phyloP scores from a whole-genome alignment of 1,140 invertebrate species.

The Ladona fulva region DNA sequence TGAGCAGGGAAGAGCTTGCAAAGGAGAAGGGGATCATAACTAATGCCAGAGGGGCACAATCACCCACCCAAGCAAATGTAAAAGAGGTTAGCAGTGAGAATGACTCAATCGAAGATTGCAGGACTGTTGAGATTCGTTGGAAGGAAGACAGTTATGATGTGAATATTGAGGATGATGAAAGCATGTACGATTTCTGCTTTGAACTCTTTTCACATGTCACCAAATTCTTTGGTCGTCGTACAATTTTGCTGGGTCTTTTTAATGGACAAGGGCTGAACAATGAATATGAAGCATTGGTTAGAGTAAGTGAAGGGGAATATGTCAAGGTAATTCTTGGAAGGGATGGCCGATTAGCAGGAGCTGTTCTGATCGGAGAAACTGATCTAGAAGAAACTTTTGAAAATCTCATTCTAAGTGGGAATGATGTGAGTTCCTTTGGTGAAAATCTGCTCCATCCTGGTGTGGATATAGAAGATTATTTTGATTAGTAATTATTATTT shows the following conservation, averaged over 20 bases:
- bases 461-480: conserved; percentile 98
- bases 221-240: conserved; percentile 84
- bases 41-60: background rate
- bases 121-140: background rate
- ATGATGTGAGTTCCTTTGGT: conserved; percentile 79
- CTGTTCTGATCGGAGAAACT: conserved; percentile 92
- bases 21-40: background rate
- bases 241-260: conserved; percentile 77
- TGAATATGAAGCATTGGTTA: conserved; percentile 78
- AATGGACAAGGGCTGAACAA: conserved; percentile 83
- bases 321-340: conserved; percentile 77
- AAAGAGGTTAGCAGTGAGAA: background rate
- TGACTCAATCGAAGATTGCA: background rate
- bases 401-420: conserved; percentile 92
- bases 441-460: conserved; percentile 90
- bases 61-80: background rate
- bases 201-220: conserved; percentile 96
- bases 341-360: conserved; percentile 81
- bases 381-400: conserved; percentile 97
- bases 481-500: conserved; percentile 62
- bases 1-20: conserved; percentile 48
- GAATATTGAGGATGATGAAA: background rate
- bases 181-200: conserved; percentile 85
- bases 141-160: background rate
- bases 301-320: conserved; percentile 82